These are phyloP conservation scores for Pteropus rufus DNA, from an alignment of 2,797 vertebrate genomes.

Conservation along the genomic window DNA sequence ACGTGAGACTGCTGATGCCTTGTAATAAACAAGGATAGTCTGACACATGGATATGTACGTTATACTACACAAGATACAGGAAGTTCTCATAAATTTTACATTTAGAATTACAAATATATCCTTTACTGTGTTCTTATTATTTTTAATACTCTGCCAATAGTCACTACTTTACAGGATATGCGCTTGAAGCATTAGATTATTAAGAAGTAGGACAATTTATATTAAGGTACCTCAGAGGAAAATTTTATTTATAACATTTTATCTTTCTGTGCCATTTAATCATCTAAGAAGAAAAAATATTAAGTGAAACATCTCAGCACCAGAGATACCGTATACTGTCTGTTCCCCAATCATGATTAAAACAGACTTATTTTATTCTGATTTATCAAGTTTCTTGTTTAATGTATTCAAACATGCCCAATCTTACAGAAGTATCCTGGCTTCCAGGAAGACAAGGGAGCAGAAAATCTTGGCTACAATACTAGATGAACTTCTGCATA, in stretches of 20 bases:
- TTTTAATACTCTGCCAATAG: not conserved
- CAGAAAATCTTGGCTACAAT: not conserved
- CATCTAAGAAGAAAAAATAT: not conserved
- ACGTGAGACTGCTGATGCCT: not conserved
- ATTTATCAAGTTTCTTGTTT: not conserved
- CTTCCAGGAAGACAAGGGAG: rapidly evolving
- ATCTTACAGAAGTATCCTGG: not conserved
- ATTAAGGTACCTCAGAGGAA: not conserved
- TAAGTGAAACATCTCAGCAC: not conserved
- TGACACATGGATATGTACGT: not conserved
- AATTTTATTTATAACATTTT: not conserved
- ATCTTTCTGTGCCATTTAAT: not conserved
- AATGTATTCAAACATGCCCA: not conserved
- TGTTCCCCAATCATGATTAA: not conserved
- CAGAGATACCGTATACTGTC: not conserved
- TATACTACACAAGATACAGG: not conserved
- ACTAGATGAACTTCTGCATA: not conserved
- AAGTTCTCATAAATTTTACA: not conserved
- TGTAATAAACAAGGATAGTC: not conserved
- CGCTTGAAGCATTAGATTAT: not conserved
- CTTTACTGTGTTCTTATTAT: not conserved
- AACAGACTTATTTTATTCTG: not conserved
- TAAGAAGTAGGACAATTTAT: not conserved
- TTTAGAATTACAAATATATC: not conserved
- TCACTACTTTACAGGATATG: not conserved